These are phyloP conservation scores for Fopius arisanus DNA, from an alignment of 1,140 invertebrate species.

Conservation along the genomic window DNA sequence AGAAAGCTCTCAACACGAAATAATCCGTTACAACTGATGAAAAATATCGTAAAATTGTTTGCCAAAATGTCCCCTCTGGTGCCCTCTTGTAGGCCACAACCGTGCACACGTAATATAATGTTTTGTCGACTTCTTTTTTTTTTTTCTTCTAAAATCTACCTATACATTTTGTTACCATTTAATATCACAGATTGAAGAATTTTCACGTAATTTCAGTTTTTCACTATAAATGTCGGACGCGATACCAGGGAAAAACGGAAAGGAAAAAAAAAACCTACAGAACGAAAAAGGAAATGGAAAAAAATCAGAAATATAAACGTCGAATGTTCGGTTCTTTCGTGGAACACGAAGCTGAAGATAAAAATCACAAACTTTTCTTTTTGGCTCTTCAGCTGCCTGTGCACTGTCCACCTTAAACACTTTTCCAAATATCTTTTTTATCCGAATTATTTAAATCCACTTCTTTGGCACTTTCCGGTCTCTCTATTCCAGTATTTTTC, in stretches of 20 bases:
- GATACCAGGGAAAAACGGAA: background rate
- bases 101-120: conserved; percentile 11
- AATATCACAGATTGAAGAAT: conserved; percentile 60
- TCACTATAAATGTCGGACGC: background rate
- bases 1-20: background rate
- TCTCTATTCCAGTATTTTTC: background rate
- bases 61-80: conserved; percentile 13
- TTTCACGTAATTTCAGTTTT: conserved; percentile 37
- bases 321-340: background rate
- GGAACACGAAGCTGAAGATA: background rate
- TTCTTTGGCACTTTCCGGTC: conserved; percentile 3
- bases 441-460: background rate
- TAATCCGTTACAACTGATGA: background rate
- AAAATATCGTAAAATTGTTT: conserved; percentile 3
- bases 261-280: background rate
- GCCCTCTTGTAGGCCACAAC: conserved; percentile 31
- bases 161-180: conserved; percentile 54
- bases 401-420: background rate
- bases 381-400: background rate
- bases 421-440: background rate
- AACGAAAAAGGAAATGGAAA: conserved; percentile 13
- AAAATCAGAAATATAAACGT: background rate
- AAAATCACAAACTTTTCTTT: background rate
- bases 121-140: conserved; percentile 19
- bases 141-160: conserved; percentile 19